Evolutionary conservation across 2,888 invertebrate genomes (phyloP), one percentile per base, ranked within the genome.

Genomic region (Athripsodes cinereus): DNA sequence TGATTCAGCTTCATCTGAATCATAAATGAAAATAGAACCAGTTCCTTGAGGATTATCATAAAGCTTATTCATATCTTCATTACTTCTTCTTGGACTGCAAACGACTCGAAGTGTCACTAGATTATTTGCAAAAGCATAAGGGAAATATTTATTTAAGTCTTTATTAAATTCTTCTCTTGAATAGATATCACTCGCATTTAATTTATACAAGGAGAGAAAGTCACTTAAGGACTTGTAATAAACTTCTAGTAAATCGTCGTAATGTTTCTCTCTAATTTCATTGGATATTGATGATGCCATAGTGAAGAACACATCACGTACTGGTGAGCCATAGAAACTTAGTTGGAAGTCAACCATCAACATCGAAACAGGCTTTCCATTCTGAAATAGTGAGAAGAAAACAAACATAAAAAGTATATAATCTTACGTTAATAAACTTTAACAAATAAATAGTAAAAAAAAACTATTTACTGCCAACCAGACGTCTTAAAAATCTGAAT

Each of bases 331-430:
- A n/a, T 46, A 48, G 35, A 55, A 55, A 2, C 53, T 51, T n/a
- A 63, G 53, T 50, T 63, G 63, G 44, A 55, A 63, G 51, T 63
- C 61, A 8, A 63, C 61, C 59, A 61, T 59, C 16, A 52, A 34
- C 46, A 61, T 57, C 13, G 34, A 26, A 18, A 13, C 8, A 2
- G 57, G 61, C 40, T 57, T 46, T 11, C 54, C 44, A 3, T 46
- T 44, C 63, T 63, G 46, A 40, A 60, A 62, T 26, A 49, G 22
- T 22, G n/a, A n/a, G n/a, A 47, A 55, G 48, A 2, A 50, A 11
- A 2, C 34, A 44, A 2, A 44, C 10, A 34, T 34, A 10, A 34
- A 34, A 34, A 8, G 8, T 34, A 13, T 10, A 34, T 34, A 13
- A 34, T 34, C 34, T n/a, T n/a, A n/a, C n/a, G n/a, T n/a, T 34